A percentile compares a stretch with the other conserved stretches of the same genome.
These are phyloP conservation scores for Notoglanidium macrostoma DNA, from an alignment of 2,797 vertebrate genomes.

Conservation along the genomic window DNA sequence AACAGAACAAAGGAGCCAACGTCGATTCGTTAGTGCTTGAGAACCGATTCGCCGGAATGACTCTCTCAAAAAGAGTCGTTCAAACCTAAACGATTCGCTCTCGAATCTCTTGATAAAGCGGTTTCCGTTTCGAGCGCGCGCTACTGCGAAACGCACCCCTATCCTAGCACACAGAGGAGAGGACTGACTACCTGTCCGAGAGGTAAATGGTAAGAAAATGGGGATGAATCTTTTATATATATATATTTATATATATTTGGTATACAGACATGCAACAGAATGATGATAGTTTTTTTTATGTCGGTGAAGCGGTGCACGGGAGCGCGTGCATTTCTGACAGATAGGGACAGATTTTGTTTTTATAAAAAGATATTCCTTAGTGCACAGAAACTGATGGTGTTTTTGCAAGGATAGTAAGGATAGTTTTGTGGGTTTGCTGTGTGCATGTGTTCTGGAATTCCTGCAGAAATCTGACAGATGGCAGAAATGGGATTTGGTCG, in stretches of 20 bases:
- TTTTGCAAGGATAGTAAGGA: background rate
- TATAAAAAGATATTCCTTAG: background rate
- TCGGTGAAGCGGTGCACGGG: background rate
- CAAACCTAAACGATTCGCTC: slow-evolving; percentile 5
- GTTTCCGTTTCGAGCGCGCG: slow-evolving; percentile 2
- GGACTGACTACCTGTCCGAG: background rate
- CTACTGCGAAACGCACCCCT: background rate
- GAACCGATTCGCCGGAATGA: background rate
- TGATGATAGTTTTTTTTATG: background rate
- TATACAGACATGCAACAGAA: background rate
- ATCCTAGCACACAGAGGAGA: background rate
- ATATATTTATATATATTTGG: background rate
- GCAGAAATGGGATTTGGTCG: background rate
- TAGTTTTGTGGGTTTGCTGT: background rate
- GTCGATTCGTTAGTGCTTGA: background rate
- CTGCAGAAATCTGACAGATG: background rate
- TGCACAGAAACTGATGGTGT: background rate
- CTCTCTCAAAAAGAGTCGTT: slow-evolving; percentile 15
- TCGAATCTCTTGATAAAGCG: slow-evolving; percentile 20
- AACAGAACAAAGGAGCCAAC: background rate
- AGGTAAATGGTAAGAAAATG: background rate
- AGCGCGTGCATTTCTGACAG: background rate
- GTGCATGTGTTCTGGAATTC: slow-evolving; percentile 14
- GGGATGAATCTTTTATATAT: background rate
- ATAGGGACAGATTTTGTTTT: background rate